These are phyloP conservation scores for Alviniconcha marisindica DNA, from an alignment of 1,140 invertebrate genomes.

Conservation along the genomic window DNA sequence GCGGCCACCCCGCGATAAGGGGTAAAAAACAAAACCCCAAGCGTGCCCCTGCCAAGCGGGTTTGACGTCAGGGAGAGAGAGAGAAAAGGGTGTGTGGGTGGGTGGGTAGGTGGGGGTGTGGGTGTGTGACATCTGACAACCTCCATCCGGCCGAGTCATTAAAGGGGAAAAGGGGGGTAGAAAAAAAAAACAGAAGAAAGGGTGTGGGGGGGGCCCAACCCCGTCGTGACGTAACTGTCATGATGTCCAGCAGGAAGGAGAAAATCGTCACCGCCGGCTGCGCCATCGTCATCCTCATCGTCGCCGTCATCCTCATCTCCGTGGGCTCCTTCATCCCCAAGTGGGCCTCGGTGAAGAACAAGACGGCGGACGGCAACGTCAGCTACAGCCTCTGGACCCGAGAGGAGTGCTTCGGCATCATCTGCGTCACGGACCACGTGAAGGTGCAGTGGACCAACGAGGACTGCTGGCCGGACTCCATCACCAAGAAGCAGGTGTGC, in stretches of 20 bases:
- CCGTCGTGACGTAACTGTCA: conserved; percentile 4
- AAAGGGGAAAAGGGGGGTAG: too few species aligned
- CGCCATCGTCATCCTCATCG: conserved; percentile 25
- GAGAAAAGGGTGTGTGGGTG: too few species aligned
- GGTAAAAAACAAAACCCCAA: too few species aligned
- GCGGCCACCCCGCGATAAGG: too few species aligned
- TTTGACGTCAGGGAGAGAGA: too few species aligned
- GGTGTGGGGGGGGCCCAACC: too few species aligned
- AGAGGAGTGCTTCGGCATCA: conserved; percentile 40
- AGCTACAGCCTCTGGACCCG: conserved; percentile 42
- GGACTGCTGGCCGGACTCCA: conserved; percentile 34
- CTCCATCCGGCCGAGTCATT: too few species aligned
- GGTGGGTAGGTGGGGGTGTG: too few species aligned
- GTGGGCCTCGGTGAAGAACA: conserved; percentile 34
- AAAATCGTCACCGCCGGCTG: conserved; percentile 9
- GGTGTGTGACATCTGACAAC: too few species aligned
- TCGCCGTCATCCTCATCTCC: conserved; percentile 8
- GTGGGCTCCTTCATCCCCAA: conserved; percentile 38
- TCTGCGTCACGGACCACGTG: conserved; percentile 40
- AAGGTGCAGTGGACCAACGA: conserved; percentile 39
- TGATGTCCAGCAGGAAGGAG: conserved; percentile 34
- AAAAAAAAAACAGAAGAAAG: too few species aligned
- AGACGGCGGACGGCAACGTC: conserved; percentile 39
- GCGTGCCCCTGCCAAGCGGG: too few species aligned
- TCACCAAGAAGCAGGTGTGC: conserved; percentile 17